A percentile compares a stretch with the other conserved stretches of the same genome.
Conservation (phyloP, 2,888 invertebrate species). For the Machimus rusticus region DNA sequence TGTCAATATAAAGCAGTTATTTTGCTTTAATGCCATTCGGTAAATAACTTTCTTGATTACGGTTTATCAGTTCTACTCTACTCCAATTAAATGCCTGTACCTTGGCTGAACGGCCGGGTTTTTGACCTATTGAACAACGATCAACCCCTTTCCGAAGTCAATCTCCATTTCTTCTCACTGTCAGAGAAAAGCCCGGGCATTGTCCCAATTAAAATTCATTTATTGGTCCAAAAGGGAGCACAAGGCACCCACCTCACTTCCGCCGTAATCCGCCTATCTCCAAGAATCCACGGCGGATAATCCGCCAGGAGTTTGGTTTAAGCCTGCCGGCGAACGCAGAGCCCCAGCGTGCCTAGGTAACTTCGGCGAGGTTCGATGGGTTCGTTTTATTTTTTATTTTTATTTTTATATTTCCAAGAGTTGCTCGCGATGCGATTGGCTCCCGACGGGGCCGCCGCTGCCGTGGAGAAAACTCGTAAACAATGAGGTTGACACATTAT, state of each 20-base stretch:
- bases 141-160: not conserved
- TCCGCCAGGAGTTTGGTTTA: not conserved
- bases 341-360: not conserved
- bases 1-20: not conserved
- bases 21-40: not conserved
- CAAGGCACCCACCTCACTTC: not conserved
- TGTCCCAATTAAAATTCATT: not conserved
- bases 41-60: not conserved
- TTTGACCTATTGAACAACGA: not conserved
- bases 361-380: not conserved
- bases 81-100: not conserved
- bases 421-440: not conserved
- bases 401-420: not conserved
- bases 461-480: slow-evolving; percentile 24
- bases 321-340: not conserved
- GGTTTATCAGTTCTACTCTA: not conserved
- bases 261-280: not conserved
- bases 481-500: slow-evolving; percentile 39
- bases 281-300: not conserved
- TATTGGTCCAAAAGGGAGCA: not conserved
- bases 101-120: not conserved
- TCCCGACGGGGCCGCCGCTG: not conserved
- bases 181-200: not conserved
- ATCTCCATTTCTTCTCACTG: not conserved
- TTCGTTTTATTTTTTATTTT: not conserved